Percentiles rank a stretch among this genome's conserved stretches.
phyloP scores from a whole-genome alignment of 2,888 invertebrate genomes.

The Autographa gamma region DNA sequence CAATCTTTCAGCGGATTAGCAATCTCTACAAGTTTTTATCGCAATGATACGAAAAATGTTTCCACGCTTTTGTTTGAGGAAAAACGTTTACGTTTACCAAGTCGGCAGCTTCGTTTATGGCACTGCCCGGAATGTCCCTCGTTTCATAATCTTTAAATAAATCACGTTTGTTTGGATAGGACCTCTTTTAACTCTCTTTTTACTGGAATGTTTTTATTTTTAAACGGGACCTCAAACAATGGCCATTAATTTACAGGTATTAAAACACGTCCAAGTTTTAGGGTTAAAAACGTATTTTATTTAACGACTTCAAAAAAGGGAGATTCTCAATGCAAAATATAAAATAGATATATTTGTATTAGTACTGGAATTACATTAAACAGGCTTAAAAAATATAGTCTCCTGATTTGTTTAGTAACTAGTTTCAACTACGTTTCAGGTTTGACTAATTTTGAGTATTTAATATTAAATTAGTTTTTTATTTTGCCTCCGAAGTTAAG shows the following conservation, averaged over 20 bases:
- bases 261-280: conserved; percentile 24
- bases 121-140: conserved; percentile 26
- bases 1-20: not conserved
- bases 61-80: conserved; percentile 30
- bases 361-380: too few species aligned
- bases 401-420: too few species aligned
- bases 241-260: conserved; percentile 26
- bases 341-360: too few species aligned
- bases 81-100: conserved; percentile 45
- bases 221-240: conserved; percentile 18
- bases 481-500: conserved; percentile 5
- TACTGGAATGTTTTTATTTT: conserved; percentile 44
- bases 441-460: too few species aligned
- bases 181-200: conserved; percentile 29
- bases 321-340: too few species aligned
- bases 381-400: too few species aligned
- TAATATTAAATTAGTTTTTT: too few species aligned
- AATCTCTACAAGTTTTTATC: conserved; percentile 18
- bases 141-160: conserved; percentile 57
- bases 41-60: conserved; percentile 28
- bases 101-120: conserved; percentile 19
- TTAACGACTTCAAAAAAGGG: too few species aligned
- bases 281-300: conserved; percentile 18
- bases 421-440: too few species aligned
- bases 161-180: conserved; percentile 47